Evolutionary conservation across 2,888 invertebrate genomes (phyloP).

Genomic region (Apamea monoglypha): DNA sequence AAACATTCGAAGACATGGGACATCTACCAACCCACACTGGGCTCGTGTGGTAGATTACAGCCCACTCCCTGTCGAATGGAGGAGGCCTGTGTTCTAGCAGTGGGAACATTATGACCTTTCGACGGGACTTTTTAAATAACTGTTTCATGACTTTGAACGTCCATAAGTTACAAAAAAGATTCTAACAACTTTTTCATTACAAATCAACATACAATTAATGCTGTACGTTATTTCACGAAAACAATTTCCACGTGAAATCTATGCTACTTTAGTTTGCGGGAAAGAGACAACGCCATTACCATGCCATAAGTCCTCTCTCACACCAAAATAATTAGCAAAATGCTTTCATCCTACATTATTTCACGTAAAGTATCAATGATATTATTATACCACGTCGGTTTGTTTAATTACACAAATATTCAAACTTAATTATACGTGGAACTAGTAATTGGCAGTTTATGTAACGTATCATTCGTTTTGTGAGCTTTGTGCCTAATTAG

Average conservation of each 20-base stretch:
- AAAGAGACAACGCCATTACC: conserved; percentile 7
- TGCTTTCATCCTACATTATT: conserved; percentile 9
- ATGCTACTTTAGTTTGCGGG: conserved; percentile 4
- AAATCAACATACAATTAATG: conserved; percentile 3
- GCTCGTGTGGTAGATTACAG: not conserved
- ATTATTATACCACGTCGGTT: conserved; percentile 32
- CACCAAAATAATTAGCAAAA: conserved; percentile 9
- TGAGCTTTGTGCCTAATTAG: conserved; percentile 43
- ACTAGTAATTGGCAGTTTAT: conserved; percentile 52
- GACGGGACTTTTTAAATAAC: not conserved
- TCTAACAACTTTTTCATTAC: not conserved
- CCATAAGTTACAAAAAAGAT: fast-evolving
- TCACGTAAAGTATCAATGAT: conserved; percentile 22
- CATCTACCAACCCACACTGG: not conserved
- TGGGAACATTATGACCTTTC: not conserved
- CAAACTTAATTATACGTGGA: conserved; percentile 47
- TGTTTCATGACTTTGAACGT: not conserved
- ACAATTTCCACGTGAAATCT: conserved; percentile 17
- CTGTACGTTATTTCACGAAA: not conserved
- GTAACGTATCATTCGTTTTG: conserved; percentile 48
- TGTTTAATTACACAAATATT: conserved; percentile 59
- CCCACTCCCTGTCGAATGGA: not conserved
- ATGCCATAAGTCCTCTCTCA: not conserved
- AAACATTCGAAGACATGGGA: not conserved
- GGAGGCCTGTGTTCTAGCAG: not conserved